Percentiles rank a stretch among this genome's conserved stretches.
These are phyloP conservation scores for Pteropus rufus DNA, from an alignment of 2,797 vertebrate species.

Conservation along the genomic window DNA sequence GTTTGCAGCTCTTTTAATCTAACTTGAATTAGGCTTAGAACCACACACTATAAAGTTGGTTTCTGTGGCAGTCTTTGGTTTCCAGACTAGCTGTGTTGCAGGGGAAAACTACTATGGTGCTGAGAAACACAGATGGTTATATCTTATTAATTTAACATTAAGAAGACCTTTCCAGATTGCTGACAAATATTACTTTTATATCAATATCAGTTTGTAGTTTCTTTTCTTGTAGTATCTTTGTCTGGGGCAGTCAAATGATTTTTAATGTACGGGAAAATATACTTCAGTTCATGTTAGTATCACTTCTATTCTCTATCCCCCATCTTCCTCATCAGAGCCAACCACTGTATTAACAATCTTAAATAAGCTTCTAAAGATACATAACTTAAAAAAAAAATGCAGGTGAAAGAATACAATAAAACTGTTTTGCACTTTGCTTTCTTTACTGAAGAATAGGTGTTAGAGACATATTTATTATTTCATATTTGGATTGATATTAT, in stretches of 20 bases:
- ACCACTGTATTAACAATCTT: background rate
- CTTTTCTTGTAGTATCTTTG: background rate
- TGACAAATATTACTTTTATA: background rate
- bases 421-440: background rate
- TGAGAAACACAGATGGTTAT: background rate
- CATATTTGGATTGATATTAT: background rate
- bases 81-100: background rate
- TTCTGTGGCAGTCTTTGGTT: slow-evolving; percentile 39
- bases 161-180: background rate
- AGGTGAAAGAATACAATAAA: background rate
- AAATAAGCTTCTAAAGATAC: background rate
- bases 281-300: background rate
- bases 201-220: background rate
- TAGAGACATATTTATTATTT: background rate
- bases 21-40: slow-evolving; percentile 46
- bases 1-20: slow-evolving; percentile 29
- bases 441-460: background rate
- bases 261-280: slow-evolving; percentile 5
- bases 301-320: background rate
- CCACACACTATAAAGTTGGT: background rate
- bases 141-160: background rate
- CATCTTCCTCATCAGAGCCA: background rate
- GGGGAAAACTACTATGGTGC: background rate
- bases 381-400: background rate
- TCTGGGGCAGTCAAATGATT: background rate